Evolutionary conservation across 2,888 invertebrate species (phyloP), one percentile per base, ranked within the genome.

Genomic region (Tiliacea aurago): DNA sequence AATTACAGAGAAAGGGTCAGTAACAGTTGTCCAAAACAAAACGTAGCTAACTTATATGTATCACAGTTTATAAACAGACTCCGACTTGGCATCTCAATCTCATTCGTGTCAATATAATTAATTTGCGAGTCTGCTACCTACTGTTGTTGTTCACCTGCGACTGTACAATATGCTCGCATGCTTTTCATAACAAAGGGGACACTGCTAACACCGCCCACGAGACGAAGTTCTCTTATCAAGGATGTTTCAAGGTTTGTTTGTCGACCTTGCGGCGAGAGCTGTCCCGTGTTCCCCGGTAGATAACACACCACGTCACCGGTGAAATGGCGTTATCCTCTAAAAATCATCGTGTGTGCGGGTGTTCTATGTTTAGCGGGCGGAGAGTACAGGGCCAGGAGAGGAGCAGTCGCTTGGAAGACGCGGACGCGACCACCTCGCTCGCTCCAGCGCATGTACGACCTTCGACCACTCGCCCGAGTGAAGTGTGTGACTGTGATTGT

Each of bases 401-500:
- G 85, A 88, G 86, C 95, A 96, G 96, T 96, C 95, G 96, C 94
- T 93, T 92, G 94, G 93, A 93, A 93, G 93, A 95, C 94, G 95
- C 94, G 95, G 91, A 90, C 94, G 96, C 93, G 95, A 93, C 90
- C 94, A 94, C 92, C 94, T 92, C 94, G 94, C 94, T 90, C 90
- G 92, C 93, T 94, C 94, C 95, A 94, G 94, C 94, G 92, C 89
- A 81, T 87, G 86, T 88, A 89, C 94, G 94, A 94, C 93, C 94
- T 90, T 93, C 94, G 95, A 95, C 95, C 95, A 95, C 95, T 95
- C 94, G 92, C 81, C 88, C 90, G 95, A 95, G 95, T 95, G 95
- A 95, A 94, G 96, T 95, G 95, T 94, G 94, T 95, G 95, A 92
- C 93, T 94, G 95, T 95, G 95, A 93, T 93, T 91, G 95, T 95